Conservation (phyloP, 2,113 vertebrate genomes). For the Microcebus tavaratra region DNA sequence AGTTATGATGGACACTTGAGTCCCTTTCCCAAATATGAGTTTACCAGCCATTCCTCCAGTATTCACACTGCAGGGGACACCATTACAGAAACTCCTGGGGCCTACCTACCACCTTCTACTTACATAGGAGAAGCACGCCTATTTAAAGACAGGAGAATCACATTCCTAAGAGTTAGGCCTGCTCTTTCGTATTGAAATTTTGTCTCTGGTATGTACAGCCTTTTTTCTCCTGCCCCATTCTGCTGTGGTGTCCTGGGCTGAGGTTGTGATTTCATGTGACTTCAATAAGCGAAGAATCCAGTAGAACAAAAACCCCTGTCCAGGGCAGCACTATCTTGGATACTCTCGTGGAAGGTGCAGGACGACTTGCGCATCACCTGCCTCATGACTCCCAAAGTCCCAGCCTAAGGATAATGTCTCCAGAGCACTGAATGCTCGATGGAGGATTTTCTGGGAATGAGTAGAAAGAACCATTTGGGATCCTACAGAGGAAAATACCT, state of each 20-base stretch:
- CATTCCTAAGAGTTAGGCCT: background rate
- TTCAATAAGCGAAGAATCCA: conserved; percentile 22
- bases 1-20: conserved; percentile 38
- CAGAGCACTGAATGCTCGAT: too few species aligned
- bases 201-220: background rate
- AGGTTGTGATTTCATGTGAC: conserved; percentile 22
- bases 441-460: too few species aligned
- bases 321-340: too few species aligned
- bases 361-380: too few species aligned
- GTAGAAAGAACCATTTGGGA: too few species aligned
- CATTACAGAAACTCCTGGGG: conserved; percentile 53
- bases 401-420: too few species aligned
- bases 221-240: background rate
- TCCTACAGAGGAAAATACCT: too few species aligned
- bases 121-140: background rate
- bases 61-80: conserved; percentile 47
- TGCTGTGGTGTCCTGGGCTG: background rate
- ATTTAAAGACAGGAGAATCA: background rate
- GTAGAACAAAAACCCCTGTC: background rate
- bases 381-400: too few species aligned
- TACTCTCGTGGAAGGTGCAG: too few species aligned
- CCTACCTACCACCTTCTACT: background rate
- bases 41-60: conserved; percentile 20
- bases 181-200: background rate
- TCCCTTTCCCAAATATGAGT: conserved; percentile 66